phyloP scores from a whole-genome alignment of 2,113 vertebrate genomes.

The Platanista minor region DNA sequence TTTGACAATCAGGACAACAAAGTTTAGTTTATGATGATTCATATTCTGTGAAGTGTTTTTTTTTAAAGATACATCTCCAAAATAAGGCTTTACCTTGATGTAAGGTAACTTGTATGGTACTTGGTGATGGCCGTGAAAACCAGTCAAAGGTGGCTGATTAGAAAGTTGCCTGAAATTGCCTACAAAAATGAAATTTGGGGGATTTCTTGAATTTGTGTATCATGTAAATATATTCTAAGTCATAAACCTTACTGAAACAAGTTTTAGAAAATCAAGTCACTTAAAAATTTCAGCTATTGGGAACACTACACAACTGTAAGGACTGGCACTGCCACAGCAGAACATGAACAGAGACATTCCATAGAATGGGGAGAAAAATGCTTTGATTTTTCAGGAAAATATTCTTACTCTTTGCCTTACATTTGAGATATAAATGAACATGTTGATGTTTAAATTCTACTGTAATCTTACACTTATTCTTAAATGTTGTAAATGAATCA shows the following conservation, averaged over 20 bases:
- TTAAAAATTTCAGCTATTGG: background rate
- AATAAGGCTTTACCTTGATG: background rate
- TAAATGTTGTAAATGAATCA: background rate
- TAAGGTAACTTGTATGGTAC: background rate
- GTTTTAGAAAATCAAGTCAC: background rate
- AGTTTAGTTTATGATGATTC: constrained; percentile 44
- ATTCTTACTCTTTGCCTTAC: background rate
- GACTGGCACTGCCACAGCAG: background rate
- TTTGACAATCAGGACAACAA: constrained; percentile 51
- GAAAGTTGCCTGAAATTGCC: background rate
- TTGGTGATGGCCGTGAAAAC: background rate
- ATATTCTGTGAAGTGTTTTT: constrained; percentile 34
- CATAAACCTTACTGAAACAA: background rate
- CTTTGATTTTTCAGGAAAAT: background rate
- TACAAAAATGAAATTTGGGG: background rate
- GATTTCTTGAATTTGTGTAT: background rate
- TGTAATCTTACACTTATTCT: background rate
- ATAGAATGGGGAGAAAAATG: background rate
- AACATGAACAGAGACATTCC: background rate
- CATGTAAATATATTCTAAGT: background rate
- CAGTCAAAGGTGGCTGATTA: background rate
- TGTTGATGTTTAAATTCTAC: background rate
- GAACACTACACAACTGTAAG: background rate
- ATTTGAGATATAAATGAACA: background rate
- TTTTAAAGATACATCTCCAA: background rate